These are phyloP conservation scores for Lathamus discolor DNA, from an alignment of 2,113 vertebrate genomes.

Conservation along the genomic window DNA sequence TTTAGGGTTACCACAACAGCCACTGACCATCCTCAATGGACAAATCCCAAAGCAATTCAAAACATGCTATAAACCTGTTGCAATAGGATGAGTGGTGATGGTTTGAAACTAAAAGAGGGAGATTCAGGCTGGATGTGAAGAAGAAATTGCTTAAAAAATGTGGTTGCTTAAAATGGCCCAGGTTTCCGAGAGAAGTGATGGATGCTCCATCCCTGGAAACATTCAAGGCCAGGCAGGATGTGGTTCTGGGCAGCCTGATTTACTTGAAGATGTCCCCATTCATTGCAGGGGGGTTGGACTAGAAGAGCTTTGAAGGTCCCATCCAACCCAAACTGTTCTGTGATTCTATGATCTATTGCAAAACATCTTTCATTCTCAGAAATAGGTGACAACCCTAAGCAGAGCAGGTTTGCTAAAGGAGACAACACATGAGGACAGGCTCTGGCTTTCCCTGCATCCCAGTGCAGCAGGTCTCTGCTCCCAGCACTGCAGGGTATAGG, in stretches of 20 bases:
- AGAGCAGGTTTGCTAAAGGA: neutral
- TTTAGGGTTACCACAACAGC: neutral
- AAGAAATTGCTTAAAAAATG: neutral
- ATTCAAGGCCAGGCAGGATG: neutral
- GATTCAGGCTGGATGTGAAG: neutral
- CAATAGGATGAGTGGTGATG: neutral
- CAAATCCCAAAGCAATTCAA: neutral
- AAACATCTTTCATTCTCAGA: neutral
- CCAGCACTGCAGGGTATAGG: accelerated
- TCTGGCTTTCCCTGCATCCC: neutral
- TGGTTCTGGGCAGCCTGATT: neutral
- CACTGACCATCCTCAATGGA: neutral
- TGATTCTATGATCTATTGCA: neutral
- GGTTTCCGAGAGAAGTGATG: neutral
- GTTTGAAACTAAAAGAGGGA: neutral
- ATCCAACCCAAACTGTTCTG: neutral
- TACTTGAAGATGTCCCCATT: neutral
- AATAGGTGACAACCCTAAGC: neutral
- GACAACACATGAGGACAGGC: accelerated
- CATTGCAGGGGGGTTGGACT: neutral
- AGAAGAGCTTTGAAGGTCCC: neutral
- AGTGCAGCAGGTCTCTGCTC: neutral
- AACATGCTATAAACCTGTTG: accelerated
- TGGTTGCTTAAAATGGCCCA: neutral
- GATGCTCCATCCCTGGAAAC: neutral